Conservation (phyloP, 2,113 vertebrate species). For the Cyanoramphus novaezelandiae region DNA sequence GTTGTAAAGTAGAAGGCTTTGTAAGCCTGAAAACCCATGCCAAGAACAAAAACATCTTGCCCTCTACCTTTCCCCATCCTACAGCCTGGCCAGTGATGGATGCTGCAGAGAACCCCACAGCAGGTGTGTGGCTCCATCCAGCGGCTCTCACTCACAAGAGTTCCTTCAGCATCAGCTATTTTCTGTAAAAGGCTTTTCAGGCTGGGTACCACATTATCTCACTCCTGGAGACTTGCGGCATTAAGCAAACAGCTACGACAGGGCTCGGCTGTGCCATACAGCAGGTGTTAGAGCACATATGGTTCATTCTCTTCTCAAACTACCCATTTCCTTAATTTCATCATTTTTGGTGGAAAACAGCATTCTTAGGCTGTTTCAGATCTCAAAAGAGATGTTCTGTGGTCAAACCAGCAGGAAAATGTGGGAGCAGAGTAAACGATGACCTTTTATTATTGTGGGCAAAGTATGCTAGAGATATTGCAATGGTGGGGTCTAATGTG, state of each 20-base stretch:
- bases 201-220: neutral
- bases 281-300: slow-evolving; percentile 54
- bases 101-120: neutral
- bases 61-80: neutral
- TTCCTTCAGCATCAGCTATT: neutral
- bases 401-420: neutral
- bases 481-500: neutral
- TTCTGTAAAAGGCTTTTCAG: neutral
- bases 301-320: slow-evolving; percentile 55
- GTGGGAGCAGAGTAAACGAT: fast-evolving
- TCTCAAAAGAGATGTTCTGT: neutral
- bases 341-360: neutral
- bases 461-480: neutral
- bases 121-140: neutral
- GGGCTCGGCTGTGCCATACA: neutral
- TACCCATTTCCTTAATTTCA: slow-evolving; percentile 53
- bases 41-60: fast-evolving
- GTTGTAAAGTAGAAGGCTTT: neutral
- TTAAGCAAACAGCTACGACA: neutral
- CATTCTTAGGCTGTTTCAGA: neutral
- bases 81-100: neutral
- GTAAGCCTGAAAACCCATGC: fast-evolving
- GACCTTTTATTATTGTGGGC: neutral
- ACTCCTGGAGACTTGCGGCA: neutral
- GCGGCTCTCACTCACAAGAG: fast-evolving